Evolutionary conservation across 2,888 invertebrate species (phyloP), one percentile per base, ranked within the genome.

Genomic region (Drosophila aldrichi): DNA sequence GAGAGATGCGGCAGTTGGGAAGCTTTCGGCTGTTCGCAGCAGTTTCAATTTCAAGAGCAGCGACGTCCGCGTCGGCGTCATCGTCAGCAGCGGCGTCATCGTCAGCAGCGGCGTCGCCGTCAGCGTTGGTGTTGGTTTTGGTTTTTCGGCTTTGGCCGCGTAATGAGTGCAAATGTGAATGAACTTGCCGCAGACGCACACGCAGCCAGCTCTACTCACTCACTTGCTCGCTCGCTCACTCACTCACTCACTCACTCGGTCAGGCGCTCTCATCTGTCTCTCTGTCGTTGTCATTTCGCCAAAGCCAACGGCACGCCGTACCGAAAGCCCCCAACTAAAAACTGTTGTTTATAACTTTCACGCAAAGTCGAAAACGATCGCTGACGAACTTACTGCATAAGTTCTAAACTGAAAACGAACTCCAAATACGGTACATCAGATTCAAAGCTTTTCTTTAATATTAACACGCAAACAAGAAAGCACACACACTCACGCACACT

Each of bases 161-260:
- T 86, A 91, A 90, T 91, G 89, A 91, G 91, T 90, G 88, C 91
- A 90, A 89, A 90, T 82, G 91, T 90, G 90, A 91, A 91, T 91
- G 91, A 91, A 91, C 91, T 91, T 82, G 75, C 79, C 79, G 74
- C 82, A 88, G 77, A 86, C 82, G 74, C 81, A 80, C 71, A 79
- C 63, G 70, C 82, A 83, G 78, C 41, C 55, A 67, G 57, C 65
- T 29, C 43, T 51, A 66, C 70, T 69, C 59, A 54, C 74, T 73
- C 79, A 61, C 67, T 49, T 65, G 22, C 54, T 69, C 51, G 16
- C n/a, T 38, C 56, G 36, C 63, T 66, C 34, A 58, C 70, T 68
- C 57, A 46, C 75, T 71, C 79, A 61, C 65, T 52, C 16, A n/a
- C 54, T 41, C 40, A 29, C 34, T 12, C 40, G 20, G 32, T 9